Evolutionary conservation across 2,888 invertebrate species (phyloP).

Genomic region (Quadriops clusia): DNA sequence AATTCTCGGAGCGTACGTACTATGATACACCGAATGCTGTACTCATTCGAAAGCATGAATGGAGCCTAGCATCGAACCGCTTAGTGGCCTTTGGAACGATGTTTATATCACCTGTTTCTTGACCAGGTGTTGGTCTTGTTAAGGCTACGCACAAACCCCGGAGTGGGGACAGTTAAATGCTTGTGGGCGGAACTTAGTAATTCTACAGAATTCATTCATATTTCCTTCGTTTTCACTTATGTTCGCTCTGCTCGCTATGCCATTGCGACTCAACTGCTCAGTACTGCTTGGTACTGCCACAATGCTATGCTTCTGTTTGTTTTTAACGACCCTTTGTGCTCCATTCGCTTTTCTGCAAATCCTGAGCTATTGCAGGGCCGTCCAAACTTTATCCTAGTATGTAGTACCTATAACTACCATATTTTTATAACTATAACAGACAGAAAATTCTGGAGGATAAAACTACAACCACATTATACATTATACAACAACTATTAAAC

Average conservation of each 20-base stretch:
- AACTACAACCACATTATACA: no score
- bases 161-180: conserved; percentile 27
- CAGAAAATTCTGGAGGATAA: no score
- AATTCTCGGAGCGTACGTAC: conserved; percentile 29
- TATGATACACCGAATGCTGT: conserved; percentile 25
- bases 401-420: no score
- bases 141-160: conserved; percentile 29
- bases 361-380: no score
- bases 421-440: no score
- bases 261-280: no score
- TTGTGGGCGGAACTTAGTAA: conserved; percentile 22
- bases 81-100: conserved; percentile 35
- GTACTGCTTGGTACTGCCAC: no score
- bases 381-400: no score
- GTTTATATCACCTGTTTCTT: conserved; percentile 34
- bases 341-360: no score
- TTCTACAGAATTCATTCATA: conserved; percentile 27
- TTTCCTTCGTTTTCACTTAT: conserved; percentile 22
- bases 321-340: no score
- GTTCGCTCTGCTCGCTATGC: conserved; percentile 23
- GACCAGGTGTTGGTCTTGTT: conserved; percentile 33
- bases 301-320: no score
- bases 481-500: no score
- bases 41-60: conserved; percentile 30
- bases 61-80: conserved; percentile 22